These are phyloP conservation scores for Drosophila koepferae DNA, from an alignment of 2,888 invertebrate species.

Conservation along the genomic window DNA sequence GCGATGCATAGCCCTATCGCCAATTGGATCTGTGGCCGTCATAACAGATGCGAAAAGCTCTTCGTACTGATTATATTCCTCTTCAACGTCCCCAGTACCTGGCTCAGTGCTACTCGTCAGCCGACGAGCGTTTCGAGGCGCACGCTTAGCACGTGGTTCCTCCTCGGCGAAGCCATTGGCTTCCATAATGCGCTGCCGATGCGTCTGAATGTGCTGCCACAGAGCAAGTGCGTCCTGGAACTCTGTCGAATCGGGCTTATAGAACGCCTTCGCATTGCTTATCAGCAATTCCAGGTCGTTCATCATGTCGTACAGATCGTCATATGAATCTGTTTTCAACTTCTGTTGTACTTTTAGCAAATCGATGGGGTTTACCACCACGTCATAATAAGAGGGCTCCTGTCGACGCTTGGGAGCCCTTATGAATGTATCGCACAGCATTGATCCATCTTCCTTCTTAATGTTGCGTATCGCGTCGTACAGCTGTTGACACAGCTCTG, in stretches of 20 bases:
- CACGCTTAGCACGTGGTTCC: constrained; percentile 79
- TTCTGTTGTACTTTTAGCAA: constrained; percentile 97
- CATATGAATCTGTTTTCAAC: constrained; percentile 98
- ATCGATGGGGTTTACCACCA: constrained; percentile 97
- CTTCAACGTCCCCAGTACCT: constrained; percentile 90
- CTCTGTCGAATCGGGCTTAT: constrained; percentile 93
- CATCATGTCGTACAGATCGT: constrained; percentile 95
- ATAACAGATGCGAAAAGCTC: constrained; percentile 95
- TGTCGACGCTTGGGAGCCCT: constrained; percentile 97
- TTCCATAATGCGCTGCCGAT: constrained; percentile 83
- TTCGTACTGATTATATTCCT: constrained; percentile 91
- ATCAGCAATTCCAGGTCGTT: constrained; percentile 96
- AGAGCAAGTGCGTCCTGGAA: constrained; percentile 95
- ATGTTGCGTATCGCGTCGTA: constrained; percentile 96
- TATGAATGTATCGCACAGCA: constrained; percentile 97
- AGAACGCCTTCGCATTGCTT: constrained; percentile 97
- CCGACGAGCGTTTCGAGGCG: constrained; percentile 82
- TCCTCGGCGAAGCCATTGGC: constrained; percentile 82
- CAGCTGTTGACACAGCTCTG: constrained; percentile 95
- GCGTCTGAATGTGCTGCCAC: constrained; percentile 91
- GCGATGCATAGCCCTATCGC: constrained; percentile 92
- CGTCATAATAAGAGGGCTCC: constrained; percentile 95
- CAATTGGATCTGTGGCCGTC: constrained; percentile 91
- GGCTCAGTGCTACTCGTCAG: constrained; percentile 88
- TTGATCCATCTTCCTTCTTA: constrained; percentile 95